Base-by-base conservation (phyloP, 2,888 invertebrate species). In the Mythimna pallens region DNA sequence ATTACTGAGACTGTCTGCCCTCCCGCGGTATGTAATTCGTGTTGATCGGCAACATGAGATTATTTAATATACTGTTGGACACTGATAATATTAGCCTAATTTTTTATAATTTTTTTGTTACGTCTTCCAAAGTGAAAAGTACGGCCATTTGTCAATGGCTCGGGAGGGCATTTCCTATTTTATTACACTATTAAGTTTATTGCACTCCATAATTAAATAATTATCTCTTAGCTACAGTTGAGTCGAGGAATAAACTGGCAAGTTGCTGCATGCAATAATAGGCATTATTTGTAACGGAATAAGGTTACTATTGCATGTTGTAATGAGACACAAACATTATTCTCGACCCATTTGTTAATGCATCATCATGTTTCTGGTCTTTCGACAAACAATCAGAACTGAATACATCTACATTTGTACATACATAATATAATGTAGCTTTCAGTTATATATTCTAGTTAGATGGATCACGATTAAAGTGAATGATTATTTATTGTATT, bases 141-240 rank as follows among this genome's bases (percentile, higher is more conserved):
- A 90, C 88, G 89, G 89, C 93, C 94, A 92, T 94, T 87, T 86
- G 84, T 85, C 82, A 82, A 84, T 83, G 89, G 86, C 88, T 89
- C 90, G 93, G 94, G 94, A 92, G 95, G 95, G 95, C 93, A 91
- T 93, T 95, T 95, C 95, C 94, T 95, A 94, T 92, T 91, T 88
- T 93, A 90, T 91, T 93, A 94, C 93, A 93, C 92, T 93, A 93
- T 94, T 94, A 94, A 93, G 93, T 94, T 95, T 92, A 92, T 92
- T 94, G 93, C 95, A 94, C 94, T 94, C 92, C 93, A 93, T 93
- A 92, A 76, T 85, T 92, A 90, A 91, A 91, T 92, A 88, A 89
- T 88, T 91, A 89, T 89, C 84, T 86, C 86, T 85, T 88, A 84
- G 79, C 85, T 83, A 81, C 83, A 81, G 84, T 82, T 81, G 85